These are phyloP conservation scores for Apodemus sylvaticus DNA, from an alignment of 2,113 vertebrate species.

Conservation along the genomic window DNA sequence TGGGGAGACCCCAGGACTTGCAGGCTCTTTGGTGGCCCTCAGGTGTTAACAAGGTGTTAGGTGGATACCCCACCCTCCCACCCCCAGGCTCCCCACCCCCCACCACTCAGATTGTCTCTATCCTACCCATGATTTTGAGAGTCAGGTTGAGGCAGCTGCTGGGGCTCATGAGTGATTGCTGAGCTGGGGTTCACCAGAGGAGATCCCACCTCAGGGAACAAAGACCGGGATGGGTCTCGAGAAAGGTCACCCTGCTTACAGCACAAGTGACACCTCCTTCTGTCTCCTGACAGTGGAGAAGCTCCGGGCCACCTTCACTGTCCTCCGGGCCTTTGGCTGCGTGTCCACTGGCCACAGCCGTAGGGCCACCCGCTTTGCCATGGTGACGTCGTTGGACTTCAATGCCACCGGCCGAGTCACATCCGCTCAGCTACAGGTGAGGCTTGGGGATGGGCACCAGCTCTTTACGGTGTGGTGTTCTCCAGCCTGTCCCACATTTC, in stretches of 20 bases:
- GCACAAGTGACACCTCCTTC: fast-evolving
- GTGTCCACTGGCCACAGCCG: conserved; percentile 86
- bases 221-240: neutral
- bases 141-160: neutral
- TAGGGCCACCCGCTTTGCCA: conserved; percentile 91
- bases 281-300: conserved; percentile 89
- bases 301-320: conserved; percentile 92
- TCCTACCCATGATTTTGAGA: no score
- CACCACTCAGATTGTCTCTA: neutral
- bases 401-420: conserved; percentile 89
- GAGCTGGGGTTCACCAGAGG: neutral
- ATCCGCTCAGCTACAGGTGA: conserved; percentile 94
- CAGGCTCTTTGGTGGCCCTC: neutral
- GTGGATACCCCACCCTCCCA: no score
- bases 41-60: neutral
- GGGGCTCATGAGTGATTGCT: neutral
- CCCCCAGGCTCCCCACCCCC: no score
- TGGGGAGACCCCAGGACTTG: neutral
- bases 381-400: conserved; percentile 94
- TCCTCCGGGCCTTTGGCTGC: conserved; percentile 92
- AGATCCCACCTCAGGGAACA: neutral
- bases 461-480: neutral
- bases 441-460: neutral
- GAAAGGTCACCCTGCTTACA: neutral
- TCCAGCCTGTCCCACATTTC: neutral